Percentiles rank a stretch among this genome's conserved stretches.
Evolutionary conservation across 2,797 vertebrate species (phyloP).

Genomic region (Varecia variegata): DNA sequence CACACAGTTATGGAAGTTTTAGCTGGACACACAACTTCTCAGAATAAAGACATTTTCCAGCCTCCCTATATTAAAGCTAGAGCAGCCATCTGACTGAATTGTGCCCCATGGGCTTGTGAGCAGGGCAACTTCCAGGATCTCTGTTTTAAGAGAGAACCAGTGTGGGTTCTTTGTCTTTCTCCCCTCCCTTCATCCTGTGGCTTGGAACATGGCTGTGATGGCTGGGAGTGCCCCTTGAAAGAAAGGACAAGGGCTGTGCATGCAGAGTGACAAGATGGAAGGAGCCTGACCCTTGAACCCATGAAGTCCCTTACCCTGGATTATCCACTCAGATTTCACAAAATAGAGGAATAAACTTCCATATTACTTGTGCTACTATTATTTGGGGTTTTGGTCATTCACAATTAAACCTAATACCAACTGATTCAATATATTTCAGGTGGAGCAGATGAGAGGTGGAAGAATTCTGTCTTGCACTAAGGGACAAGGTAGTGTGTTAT

Average conservation of each 20-base stretch:
- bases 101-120: not conserved
- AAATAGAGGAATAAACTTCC: not conserved
- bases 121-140: not conserved
- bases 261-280: not conserved
- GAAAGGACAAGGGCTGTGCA: not conserved
- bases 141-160: not conserved
- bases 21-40: not conserved
- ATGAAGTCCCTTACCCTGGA: not conserved
- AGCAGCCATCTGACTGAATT: not conserved
- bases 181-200: not conserved
- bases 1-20: not conserved
- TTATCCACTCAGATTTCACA: not conserved
- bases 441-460: too few species aligned
- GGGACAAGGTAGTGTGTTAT: too few species aligned
- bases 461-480: too few species aligned
- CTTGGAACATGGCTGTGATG: not conserved
- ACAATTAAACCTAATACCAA: too few species aligned
- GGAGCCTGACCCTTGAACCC: not conserved
- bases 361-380: too few species aligned
- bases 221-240: not conserved
- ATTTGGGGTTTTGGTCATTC: too few species aligned
- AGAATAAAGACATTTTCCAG: not conserved
- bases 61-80: not conserved
- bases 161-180: not conserved
- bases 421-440: too few species aligned